These are phyloP conservation scores for Diorhabda sublineata DNA, from an alignment of 1,140 invertebrate species.

Conservation along the genomic window DNA sequence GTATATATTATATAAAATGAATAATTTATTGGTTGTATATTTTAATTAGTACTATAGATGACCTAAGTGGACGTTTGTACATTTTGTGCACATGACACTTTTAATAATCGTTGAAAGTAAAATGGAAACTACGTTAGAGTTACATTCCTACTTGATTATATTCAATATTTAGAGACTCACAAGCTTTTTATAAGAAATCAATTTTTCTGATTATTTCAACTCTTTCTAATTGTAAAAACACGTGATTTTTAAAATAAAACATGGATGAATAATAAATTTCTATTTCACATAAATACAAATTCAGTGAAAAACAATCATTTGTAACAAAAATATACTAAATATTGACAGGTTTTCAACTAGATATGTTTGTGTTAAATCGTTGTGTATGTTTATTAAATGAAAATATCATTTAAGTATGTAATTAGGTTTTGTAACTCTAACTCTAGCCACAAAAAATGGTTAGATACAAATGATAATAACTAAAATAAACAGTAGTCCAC, in stretches of 20 bases:
- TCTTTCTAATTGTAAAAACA: neutral
- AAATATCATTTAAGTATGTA: conserved; percentile 1
- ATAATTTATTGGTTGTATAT: conserved; percentile 3
- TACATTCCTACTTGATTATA: neutral
- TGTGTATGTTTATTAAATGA: neutral
- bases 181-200: neutral
- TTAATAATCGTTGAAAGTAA: conserved; percentile 5
- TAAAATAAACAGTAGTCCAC: neutral
- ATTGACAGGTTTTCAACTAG: too few relatives aligned
- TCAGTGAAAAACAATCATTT: too few relatives aligned
- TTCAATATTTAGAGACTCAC: neutral
- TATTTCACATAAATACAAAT: too few relatives aligned
- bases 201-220: neutral
- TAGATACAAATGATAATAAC: conserved; percentile 1
- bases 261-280: too few relatives aligned
- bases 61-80: conserved; percentile 21
- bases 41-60: conserved; percentile 12
- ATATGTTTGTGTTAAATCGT: neutral
- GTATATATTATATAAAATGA: conserved; percentile 18
- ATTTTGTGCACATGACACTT: conserved; percentile 26
- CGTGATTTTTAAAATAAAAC: too few relatives aligned
- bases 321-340: too few relatives aligned
- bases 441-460: conserved; percentile 7
- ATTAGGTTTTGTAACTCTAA: neutral
- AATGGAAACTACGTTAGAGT: conserved; percentile 5